Base-by-base conservation (phyloP, 2,113 vertebrate species). In the Rhipidura dahli region DNA sequence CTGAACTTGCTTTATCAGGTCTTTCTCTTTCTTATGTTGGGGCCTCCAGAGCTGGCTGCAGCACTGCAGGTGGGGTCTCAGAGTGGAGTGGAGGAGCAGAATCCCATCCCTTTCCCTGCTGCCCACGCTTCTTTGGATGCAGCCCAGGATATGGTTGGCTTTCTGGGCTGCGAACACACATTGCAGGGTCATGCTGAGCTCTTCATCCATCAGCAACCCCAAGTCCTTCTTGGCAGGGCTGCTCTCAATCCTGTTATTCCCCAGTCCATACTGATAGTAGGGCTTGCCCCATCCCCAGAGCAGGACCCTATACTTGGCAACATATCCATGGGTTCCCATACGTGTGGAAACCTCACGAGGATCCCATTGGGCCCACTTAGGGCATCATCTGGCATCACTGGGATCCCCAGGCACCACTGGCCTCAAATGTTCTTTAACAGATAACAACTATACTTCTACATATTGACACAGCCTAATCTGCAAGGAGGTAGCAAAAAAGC, bases 81-180 rank as follows among this genome's bases (percentile, higher is more conserved):
- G 27, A 54, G 57, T 1, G 4, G 20, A 24, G 44, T 6, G 20
- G 51, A 45, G 53, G 1, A 1, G 39, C 33, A 82, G n/a, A 68
- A 54, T 54, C 33, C 16, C 31, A 2, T 22, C 14, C 9, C 19
- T 27, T 0, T 0, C 4, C 19, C 23, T 56, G 28, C 53, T 79
- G 37, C 7, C 33, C 37, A 28, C 0, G 0, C 30, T 51, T 18
- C 6, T 4, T 27, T 50, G 59, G 49, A 35, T 64, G 18, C 6
- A 64, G 49, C 10, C 30, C 54, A 47, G 66, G 16, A 37, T 27
- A 17, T 0, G 1, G 0, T 13, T 80, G 63, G 15, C 44, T 53
- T 21, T 13, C 44, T 70, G 45, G 1, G 15, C 28, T 49, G n/a
- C 0, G 0, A 66, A 21, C 0, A 0, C 4, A 21, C 15, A 9